These are phyloP conservation scores for Pogonomyrmex californicus DNA, from an alignment of 1,140 invertebrate genomes.

Conservation along the genomic window DNA sequence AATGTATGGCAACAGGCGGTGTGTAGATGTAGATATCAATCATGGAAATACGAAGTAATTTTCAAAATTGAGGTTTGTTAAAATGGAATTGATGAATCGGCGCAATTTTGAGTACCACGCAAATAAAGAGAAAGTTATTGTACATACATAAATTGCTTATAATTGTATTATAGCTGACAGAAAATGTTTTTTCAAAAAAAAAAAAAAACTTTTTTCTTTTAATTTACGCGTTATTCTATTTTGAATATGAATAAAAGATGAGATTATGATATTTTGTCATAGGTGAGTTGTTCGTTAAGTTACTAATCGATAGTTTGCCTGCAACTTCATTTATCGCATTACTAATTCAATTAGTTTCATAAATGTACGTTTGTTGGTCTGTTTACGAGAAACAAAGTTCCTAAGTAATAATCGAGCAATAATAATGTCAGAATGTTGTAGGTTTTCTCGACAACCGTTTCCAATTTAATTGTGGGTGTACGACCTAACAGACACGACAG, in stretches of 20 bases:
- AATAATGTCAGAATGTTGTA: neutral
- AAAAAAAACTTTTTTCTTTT: neutral
- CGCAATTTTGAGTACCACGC: neutral
- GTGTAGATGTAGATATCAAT: slow-evolving; percentile 40
- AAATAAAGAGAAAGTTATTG: neutral
- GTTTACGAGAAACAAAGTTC: neutral
- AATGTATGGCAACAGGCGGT: neutral
- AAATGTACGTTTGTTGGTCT: neutral
- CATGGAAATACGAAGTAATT: neutral
- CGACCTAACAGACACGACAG: neutral
- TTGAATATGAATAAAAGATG: neutral
- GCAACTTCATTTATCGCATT: neutral
- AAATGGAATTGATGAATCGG: neutral
- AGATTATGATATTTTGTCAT: slow-evolving; percentile 34
- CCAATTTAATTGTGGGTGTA: neutral
- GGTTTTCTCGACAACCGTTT: neutral
- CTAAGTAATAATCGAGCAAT: neutral
- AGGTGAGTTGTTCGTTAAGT: neutral
- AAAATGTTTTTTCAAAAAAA: slow-evolving; percentile 52
- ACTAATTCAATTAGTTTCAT: neutral
- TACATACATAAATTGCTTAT: neutral
- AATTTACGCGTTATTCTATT: slow-evolving; percentile 19
- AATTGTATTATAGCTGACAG: neutral
- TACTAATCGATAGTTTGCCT: slow-evolving; percentile 35
- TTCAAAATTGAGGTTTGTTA: neutral